Evolutionary conservation across 1,140 invertebrate species (phyloP).

Genomic region (Brachystomella parvula): DNA sequence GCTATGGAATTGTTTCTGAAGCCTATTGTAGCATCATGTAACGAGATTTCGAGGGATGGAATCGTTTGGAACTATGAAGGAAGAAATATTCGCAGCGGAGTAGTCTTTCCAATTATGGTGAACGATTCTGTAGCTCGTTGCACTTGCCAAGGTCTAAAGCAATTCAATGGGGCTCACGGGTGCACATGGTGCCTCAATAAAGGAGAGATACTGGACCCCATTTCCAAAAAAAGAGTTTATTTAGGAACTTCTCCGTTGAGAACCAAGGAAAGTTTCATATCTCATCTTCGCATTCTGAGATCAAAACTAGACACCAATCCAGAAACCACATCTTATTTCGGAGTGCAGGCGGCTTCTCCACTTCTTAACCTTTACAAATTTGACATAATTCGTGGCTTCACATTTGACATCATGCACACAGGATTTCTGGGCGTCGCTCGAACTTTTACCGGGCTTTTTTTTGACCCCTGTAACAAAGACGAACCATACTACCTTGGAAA

Average conservation of each 20-base stretch:
- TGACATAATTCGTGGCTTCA: conserved; percentile 36
- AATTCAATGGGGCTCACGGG: conserved; percentile 26
- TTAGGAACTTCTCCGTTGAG: background rate
- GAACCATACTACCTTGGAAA: conserved; percentile 21
- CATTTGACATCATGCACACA: conserved; percentile 37
- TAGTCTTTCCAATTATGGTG: conserved; percentile 2
- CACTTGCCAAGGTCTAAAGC: conserved; percentile 14
- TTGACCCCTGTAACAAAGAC: conserved; percentile 25
- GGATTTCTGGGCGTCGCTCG: conserved; percentile 29
- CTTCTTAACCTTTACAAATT: conserved; percentile 35
- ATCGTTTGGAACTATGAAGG: conserved; percentile 12
- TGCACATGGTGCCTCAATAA: conserved; percentile 24
- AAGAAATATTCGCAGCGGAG: background rate
- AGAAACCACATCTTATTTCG: background rate
- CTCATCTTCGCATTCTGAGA: conserved; percentile 13
- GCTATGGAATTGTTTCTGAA: conserved; percentile 19
- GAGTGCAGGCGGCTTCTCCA: background rate
- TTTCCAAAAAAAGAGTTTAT: conserved; percentile 23
- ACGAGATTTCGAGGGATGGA: background rate
- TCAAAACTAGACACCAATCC: background rate
- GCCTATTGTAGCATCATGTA: background rate
- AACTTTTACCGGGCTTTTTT: conserved; percentile 28
- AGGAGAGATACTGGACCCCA: conserved; percentile 35
- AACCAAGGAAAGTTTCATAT: conserved; percentile 3
- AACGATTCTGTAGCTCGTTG: conserved; percentile 27